Base-by-base conservation (phyloP, 2,888 invertebrate genomes). In the Spatulosminthurus flaviceps region DNA sequence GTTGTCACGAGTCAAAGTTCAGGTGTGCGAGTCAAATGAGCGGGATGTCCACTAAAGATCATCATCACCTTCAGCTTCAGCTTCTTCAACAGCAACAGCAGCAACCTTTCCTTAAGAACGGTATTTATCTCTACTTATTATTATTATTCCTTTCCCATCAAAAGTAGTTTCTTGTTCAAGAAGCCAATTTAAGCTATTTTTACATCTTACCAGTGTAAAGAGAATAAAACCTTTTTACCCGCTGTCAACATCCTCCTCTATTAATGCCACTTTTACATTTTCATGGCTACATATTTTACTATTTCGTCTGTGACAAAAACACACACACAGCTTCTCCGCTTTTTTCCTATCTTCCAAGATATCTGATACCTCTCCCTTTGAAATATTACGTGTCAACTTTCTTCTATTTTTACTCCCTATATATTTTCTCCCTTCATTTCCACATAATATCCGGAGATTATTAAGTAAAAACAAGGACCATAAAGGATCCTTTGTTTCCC, bases 21-120 rank as follows among this genome's bases (percentile, higher is more conserved):
- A 76, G 66, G 66, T 76, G 76, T 42, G 51, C 76, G 28, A 76
- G 76, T 66, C 67, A 64, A n/a, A n/a, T n/a, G 60, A 61, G 72
- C 75, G 64, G 29, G 34, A 77, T 71, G 70, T 71, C 71, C 22
- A 73, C 79, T 9, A 79, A 78, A 72, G 78, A 78, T 64, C 77
- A 81, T 73, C 77, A 43, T 67, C 78, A 77, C 41, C 69, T 69
- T 51, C 74, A 67, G 70, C 70, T 81, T 67, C 82, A 82, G 26
- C 82, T 81, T 43, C 79, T 82, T 34, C 84, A 83, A 26, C 84
- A 81, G 28, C 84, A 83, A 26, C 84, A 81, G 64, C 81, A 82
- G 42, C 79, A 77, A 42, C 75, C 80, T 22, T 78, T 78, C 74
- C 83, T 81, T 43, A 84, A 83, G 75, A 81, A 84, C 70, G 81